Evolutionary conservation across 2,888 invertebrate genomes (phyloP), one percentile per base, ranked within the genome.

Genomic region (Galeopsomyia nigrocyanea): DNA sequence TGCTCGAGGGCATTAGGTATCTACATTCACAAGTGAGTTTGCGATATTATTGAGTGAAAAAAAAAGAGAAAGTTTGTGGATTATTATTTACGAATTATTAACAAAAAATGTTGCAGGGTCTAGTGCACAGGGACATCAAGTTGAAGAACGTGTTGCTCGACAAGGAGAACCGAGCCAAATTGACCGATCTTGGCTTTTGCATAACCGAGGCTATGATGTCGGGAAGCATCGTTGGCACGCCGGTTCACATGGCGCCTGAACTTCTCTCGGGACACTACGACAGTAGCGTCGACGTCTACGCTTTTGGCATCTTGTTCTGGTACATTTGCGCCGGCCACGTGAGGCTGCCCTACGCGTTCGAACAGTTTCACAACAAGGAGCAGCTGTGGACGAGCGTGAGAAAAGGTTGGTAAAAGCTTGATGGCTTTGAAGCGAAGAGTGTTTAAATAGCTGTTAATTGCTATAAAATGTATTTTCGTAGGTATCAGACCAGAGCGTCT

Each of bases 161-260:
- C 87, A 86, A 85, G 0, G 81, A 88, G 0, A 91, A 92, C 81
- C 89, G 95, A 57, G 96, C 94, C 0, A 92, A 95, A 82, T 88
- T 96, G 17, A 94, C 95, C 0, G 96, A 96, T 88, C 90, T 96
- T 26, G 96, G 96, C 0, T 96, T 96, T 88, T 96, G 95, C 82
- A 94, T 95, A 76, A 94, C 95, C 1, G 95, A 94, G 83, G 95
- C 95, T 0, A 94, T 96, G 90, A 94, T 96, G 91, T 94, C 94
- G 0, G 95, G 95, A 49, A 95, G 95, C 75, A 92, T 96, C 74
- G 96, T 96, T 26, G 95, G 94, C 58, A 94, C 94, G 3, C 96
- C 96, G 0, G 94, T 95, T 72, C 96, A 96, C 86, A 96, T 96
- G 96, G 95, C 96, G 14, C 96, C 96, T 0, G 96, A 96, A 85